Conservation (phyloP, 2,113 vertebrate genomes). For the Seriola rivoliana region DNA sequence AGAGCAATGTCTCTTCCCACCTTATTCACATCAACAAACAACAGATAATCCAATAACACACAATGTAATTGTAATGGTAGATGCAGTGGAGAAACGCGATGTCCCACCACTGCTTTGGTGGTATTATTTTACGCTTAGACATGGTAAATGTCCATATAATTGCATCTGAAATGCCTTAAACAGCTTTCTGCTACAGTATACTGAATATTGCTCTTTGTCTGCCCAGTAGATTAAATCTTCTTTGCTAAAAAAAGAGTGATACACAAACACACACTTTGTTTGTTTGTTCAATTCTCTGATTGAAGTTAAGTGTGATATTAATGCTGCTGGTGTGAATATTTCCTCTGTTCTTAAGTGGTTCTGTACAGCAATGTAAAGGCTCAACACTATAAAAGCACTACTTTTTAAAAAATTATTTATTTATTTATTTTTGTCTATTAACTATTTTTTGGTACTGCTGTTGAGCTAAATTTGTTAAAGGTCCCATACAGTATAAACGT, state of each 20-base stretch:
- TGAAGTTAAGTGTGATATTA: conserved; percentile 8
- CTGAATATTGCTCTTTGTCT: conserved; percentile 2
- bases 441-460: not conserved
- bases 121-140: conserved; percentile 28
- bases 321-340: not conserved
- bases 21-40: conserved; percentile 60
- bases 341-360: not conserved
- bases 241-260: conserved; percentile 15
- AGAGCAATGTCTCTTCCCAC: conserved; percentile 49
- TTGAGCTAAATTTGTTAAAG: no score
- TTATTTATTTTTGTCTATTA: not conserved
- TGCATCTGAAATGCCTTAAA: conserved; percentile 30
- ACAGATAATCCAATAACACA: conserved; percentile 60
- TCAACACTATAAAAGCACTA: not conserved
- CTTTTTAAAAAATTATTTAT: not conserved
- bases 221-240: conserved; percentile 24
- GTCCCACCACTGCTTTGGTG: conserved; percentile 22
- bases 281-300: not conserved
- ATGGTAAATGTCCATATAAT: conserved; percentile 39
- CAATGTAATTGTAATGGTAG: conserved; percentile 56
- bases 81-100: conserved; percentile 24
- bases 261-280: not conserved
- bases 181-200: conserved; percentile 66
- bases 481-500: no score
- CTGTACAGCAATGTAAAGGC: not conserved